Evolutionary conservation across 2,797 vertebrate species (phyloP).

Genomic region (Squalus acanthias): DNA sequence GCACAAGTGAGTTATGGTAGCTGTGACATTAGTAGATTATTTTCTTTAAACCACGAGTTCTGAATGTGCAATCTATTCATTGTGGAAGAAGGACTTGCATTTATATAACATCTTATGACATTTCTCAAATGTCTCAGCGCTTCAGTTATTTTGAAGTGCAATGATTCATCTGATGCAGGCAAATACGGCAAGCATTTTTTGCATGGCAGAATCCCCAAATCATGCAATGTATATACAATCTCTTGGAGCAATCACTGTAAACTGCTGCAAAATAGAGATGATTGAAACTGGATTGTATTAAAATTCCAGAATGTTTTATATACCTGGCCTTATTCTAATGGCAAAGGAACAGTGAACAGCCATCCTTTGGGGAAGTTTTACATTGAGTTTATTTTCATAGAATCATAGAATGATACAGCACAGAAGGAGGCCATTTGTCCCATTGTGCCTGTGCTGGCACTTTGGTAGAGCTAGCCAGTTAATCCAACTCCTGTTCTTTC

Average conservation of each 20-base stretch:
- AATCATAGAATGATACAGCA: not conserved
- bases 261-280: not conserved
- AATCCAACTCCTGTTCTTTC: not conserved
- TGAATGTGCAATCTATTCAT: no score
- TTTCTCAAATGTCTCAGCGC: no score
- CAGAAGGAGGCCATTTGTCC: not conserved
- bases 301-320: not conserved
- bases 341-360: not conserved
- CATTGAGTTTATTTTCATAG: not conserved
- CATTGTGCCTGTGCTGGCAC: not conserved
- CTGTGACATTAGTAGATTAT: not conserved
- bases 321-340: not conserved
- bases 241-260: not conserved
- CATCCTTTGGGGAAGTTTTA: not conserved
- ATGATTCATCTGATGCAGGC: no score
- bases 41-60: no score
- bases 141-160: no score
- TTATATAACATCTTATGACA: no score
- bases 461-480: not conserved
- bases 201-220: not conserved
- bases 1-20: not conserved
- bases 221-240: not conserved
- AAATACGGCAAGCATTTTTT: not conserved
- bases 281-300: not conserved
- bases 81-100: no score